Evolutionary conservation across 2,113 vertebrate genomes (phyloP).

Genomic region (Hydropotes inermis): DNA sequence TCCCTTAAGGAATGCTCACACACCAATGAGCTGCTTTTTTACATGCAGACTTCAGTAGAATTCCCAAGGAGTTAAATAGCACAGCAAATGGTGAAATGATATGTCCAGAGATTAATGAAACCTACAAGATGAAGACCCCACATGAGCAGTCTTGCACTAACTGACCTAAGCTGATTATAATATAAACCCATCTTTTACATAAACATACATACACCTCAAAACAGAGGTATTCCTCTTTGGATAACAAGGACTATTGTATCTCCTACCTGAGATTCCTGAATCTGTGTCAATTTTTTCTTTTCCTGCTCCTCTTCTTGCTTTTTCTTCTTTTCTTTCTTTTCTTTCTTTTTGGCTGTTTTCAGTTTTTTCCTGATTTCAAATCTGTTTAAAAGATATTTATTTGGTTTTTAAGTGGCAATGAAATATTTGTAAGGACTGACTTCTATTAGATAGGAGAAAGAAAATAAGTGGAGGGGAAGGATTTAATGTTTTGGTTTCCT

Average conservation of each 20-base stretch:
- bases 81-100: neutral
- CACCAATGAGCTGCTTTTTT: neutral
- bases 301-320: constrained; percentile 97
- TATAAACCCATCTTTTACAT: neutral
- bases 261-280: constrained; percentile 95
- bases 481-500: neutral
- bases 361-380: constrained; percentile 99
- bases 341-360: constrained; percentile 98
- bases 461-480: neutral
- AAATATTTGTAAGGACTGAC: constrained; percentile 28
- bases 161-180: neutral
- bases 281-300: constrained; percentile 95
- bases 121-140: neutral
- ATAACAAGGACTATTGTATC: neutral
- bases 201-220: neutral
- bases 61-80: neutral
- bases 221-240: neutral
- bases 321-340: constrained; percentile 99
- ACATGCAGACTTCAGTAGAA: neutral
- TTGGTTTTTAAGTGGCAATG: constrained; percentile 29
- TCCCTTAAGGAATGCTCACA: neutral
- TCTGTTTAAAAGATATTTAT: constrained; percentile 79
- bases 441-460: constrained; percentile 19
- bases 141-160: neutral
- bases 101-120: constrained; percentile 9